Percentiles rank a stretch among this genome's conserved stretches.
These are phyloP conservation scores for Eledone cirrhosa DNA, from an alignment of 2,888 invertebrate species.

Conservation along the genomic window DNA sequence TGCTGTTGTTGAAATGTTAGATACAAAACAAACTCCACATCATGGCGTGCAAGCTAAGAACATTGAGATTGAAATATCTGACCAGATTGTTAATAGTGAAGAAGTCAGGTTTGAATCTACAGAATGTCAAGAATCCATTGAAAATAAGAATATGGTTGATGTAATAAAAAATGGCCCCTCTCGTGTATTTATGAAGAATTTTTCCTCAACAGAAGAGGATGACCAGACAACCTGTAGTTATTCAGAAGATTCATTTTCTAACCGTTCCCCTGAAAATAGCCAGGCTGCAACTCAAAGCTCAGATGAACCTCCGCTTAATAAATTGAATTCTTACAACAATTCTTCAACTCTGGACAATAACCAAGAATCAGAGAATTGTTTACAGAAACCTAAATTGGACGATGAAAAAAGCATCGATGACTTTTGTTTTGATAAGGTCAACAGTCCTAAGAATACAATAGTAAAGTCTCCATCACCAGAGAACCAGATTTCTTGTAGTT, in stretches of 20 bases:
- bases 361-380: constrained; percentile 4
- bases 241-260: background rate
- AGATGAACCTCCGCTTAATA: constrained; percentile 6
- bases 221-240: background rate
- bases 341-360: background rate
- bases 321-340: constrained; percentile 3
- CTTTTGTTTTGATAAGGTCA: constrained; percentile 5
- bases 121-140: too few species aligned
- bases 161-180: background rate
- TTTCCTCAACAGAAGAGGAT: constrained; percentile 12
- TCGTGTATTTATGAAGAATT: constrained; percentile 9
- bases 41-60: too few species aligned
- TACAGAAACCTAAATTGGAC: background rate
- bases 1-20: too few species aligned
- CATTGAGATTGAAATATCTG: too few species aligned
- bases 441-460: background rate
- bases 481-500: background rate
- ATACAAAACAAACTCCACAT: too few species aligned
- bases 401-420: constrained; percentile 1
- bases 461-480: background rate
- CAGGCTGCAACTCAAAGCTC: constrained; percentile 4
- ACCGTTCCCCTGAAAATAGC: background rate
- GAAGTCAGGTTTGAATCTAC: too few species aligned
- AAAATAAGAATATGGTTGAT: too few species aligned
- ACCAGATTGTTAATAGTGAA: too few species aligned